Evolutionary conservation across 2,797 vertebrate species (phyloP).

Genomic region (Sebastes taczanowskii): DNA sequence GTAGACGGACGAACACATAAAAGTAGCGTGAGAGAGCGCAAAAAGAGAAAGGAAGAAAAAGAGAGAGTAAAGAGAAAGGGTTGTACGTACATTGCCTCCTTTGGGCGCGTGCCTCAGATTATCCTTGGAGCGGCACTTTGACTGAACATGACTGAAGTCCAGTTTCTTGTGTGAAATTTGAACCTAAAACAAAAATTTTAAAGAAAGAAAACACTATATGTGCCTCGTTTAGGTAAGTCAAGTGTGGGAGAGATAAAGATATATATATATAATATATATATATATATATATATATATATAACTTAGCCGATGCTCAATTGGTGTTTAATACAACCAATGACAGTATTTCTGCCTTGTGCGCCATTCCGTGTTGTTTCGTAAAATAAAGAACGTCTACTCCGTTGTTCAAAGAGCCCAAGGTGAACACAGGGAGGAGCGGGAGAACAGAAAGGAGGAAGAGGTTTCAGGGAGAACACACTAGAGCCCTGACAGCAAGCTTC

Average conservation of each 20-base stretch:
- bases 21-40: conserved; percentile 20
- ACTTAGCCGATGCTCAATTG: background rate
- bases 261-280: too few species aligned
- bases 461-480: background rate
- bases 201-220: conserved; percentile 56
- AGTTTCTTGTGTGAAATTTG: conserved; percentile 73
- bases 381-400: background rate
- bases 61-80: conserved; percentile 20
- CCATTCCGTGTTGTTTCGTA: background rate
- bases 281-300: too few species aligned
- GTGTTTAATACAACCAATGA: background rate
- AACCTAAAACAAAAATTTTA: conserved; percentile 68
- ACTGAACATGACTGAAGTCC: conserved; percentile 80
- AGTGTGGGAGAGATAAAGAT: background rate
- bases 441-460: background rate
- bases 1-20: conserved; percentile 25
- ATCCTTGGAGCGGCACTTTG: conserved; percentile 80
- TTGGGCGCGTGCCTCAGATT: conserved; percentile 77
- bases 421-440: background rate
- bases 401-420: background rate
- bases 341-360: conserved; percentile 1
- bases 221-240: conserved; percentile 30
- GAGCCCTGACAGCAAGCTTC: conserved; percentile 11
- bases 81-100: conserved; percentile 78
- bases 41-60: background rate